Evolutionary conservation across 53 echinoderm and acorn worm species (phyloP), one percentile per base, ranked within the genome.

Genomic region (Mesocentrotus franciscanus): DNA sequence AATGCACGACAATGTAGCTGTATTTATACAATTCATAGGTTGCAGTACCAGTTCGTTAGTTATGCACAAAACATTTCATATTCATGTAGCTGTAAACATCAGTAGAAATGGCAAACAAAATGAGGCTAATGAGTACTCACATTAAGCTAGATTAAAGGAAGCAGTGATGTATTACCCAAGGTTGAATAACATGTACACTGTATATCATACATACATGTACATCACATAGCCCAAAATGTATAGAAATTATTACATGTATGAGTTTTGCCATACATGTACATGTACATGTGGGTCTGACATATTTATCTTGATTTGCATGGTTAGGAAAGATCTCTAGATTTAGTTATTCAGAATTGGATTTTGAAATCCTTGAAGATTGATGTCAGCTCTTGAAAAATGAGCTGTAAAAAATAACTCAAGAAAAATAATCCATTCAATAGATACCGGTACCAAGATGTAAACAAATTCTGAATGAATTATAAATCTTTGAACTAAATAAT

Each of bases 71-170:
- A 14, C 32, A 20, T 81, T 33, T 39, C 13, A 17, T 18, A 15
- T 39, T 79, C 39, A 17, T 79, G 78, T 34, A 11, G 14, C 74
- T 32, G 13, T 32, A 74, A 10, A 81, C 39, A 36, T 36, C 8
- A 81, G 36, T 39, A 17, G 8, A 42, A 39, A 36, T 81, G 49
- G 81, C 42, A 42, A 81, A 81, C 36, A 35, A 22, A 81, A 81
- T 81, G 17, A 81, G 81, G 81, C 29, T 81, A 81, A 81, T 58
- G 87, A 87, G 59, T 0, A 58, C 12, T 15, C 12, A 87, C 13
- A 87, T 57, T 87, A n/a, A n/a, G n/a, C n/a, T 58, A 22, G 27
- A 56, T 87, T 87, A 29, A 27, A 57, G n/a, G 57, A 87, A 87
- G 87, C 58, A 58, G 56, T 58, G 27, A 56, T 87, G n/a, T 29